Evolutionary conservation across 2,888 invertebrate genomes (phyloP).

Genomic region (Lagria hirta): DNA sequence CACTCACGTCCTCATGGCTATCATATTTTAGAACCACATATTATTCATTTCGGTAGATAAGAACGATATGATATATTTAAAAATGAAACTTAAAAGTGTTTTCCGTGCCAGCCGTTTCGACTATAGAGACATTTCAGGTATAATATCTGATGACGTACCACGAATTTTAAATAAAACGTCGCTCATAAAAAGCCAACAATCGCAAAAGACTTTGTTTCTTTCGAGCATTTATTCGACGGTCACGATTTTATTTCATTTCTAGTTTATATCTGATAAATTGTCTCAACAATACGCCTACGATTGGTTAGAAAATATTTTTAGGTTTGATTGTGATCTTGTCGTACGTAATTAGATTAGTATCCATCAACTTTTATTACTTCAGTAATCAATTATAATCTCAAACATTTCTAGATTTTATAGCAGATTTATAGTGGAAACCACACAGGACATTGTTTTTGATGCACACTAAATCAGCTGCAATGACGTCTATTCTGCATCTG

Average conservation of each 20-base stretch:
- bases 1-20: conserved; percentile 22
- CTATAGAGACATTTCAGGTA: conserved; percentile 15
- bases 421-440: too few relatives aligned
- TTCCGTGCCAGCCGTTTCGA: conserved; percentile 13
- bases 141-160: conserved; percentile 22
- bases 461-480: too few relatives aligned
- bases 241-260: conserved; percentile 20
- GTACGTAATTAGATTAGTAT: too few relatives aligned
- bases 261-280: conserved; percentile 20
- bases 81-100: conserved; percentile 24
- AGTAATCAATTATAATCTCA: too few relatives aligned
- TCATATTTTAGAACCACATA: conserved; percentile 28
- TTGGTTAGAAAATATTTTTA: too few relatives aligned
- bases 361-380: too few relatives aligned
- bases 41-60: conserved; percentile 26
- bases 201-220: conserved; percentile 18
- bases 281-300: conserved; percentile 21
- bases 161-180: conserved; percentile 22
- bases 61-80: conserved; percentile 21
- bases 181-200: conserved; percentile 14
- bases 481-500: too few relatives aligned
- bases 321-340: too few relatives aligned
- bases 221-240: conserved; percentile 14
- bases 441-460: too few relatives aligned
- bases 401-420: too few relatives aligned